phyloP scores from a whole-genome alignment of 1,140 invertebrate genomes.

The Zaprionus vittiger region DNA sequence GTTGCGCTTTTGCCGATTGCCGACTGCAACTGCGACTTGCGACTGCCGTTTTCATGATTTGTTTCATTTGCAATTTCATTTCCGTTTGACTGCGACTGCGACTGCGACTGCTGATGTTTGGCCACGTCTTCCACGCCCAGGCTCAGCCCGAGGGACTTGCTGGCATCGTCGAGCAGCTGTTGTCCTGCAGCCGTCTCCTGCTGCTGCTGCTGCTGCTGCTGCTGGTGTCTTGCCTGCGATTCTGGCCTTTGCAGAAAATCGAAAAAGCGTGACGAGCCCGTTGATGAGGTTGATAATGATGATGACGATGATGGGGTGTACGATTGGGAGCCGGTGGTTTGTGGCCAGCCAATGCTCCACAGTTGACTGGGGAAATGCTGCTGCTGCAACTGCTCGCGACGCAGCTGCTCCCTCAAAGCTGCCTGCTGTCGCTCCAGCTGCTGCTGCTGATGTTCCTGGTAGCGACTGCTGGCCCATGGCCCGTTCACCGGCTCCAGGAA shows the following conservation, averaged over 20 bases:
- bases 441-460: conserved; percentile 41
- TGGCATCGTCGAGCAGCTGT: conserved; percentile 62
- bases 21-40: conserved; percentile 26
- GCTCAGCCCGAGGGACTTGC: conserved; percentile 56
- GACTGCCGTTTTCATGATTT: conserved; percentile 61
- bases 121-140: conserved; percentile 19
- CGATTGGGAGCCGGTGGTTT: conserved; percentile 23
- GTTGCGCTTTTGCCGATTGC: conserved; percentile 52
- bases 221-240: conserved; percentile 29
- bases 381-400: conserved; percentile 50
- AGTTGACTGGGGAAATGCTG: conserved; percentile 74
- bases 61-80: conserved; percentile 78
- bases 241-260: conserved; percentile 62
- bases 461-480: conserved; percentile 38
- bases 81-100: conserved; percentile 59
- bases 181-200: conserved; percentile 19
- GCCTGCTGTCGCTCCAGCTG: conserved; percentile 43
- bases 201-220: conserved; percentile 11
- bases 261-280: conserved; percentile 53
- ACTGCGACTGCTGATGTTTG: conserved; percentile 54
- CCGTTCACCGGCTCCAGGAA: conserved; percentile 30
- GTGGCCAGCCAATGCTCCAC: conserved; percentile 56
- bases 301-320: conserved; percentile 17
- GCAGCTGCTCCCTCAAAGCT: conserved; percentile 30
- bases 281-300: conserved; percentile 14